Evolutionary conservation across 2,888 invertebrate species (phyloP), one percentile per base, ranked within the genome.

Genomic region (Parasteatoda lunata): DNA sequence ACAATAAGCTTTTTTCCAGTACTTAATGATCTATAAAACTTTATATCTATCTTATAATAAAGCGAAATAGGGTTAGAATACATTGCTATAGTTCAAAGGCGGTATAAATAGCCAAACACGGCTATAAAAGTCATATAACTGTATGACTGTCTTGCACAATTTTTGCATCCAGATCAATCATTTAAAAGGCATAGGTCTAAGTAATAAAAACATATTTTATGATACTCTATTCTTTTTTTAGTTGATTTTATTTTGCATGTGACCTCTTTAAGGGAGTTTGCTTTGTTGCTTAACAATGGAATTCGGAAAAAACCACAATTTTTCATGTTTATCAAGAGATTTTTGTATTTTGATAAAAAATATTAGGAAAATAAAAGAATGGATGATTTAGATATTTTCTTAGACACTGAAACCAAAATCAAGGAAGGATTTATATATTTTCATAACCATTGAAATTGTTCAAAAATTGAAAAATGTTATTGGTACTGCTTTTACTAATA

Each of bases 191-290:
- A 45, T 45, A 59, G 45, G 45, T 73, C n/a, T 30, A 13, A 59
- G 13, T 47, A 45, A 54, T 73, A 73, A 73, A 73, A 75, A 59
- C 47, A 13, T 59, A 7, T 4, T 75, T 75, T 75, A 75, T 75
- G 13, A 0, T 3, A 5, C 3, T n/a, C 64, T 59, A 48, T 75
- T 75, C 59, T 64, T 75, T 54, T 30, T 13, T 9, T 11, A 47
- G 30, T 47, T 48, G 59, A 59, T 59, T n/a, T 59, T 13, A n/a
- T 59, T n/a, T 59, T n/a, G 59, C n/a, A 59, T 13, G 59, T 59
- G 59, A 59, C 59, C 59, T 59, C n/a, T 59, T 59, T 4, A n/a
- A 59, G 9, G 59, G n/a, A 59, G 54, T 11, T 54, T 11, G 54
- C 11, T 54, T 54, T 11, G 11, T 9, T 11, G 11, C n/a, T n/a